phyloP scores from a whole-genome alignment of 2,797 vertebrate genomes.

The Salmo trutta region DNA sequence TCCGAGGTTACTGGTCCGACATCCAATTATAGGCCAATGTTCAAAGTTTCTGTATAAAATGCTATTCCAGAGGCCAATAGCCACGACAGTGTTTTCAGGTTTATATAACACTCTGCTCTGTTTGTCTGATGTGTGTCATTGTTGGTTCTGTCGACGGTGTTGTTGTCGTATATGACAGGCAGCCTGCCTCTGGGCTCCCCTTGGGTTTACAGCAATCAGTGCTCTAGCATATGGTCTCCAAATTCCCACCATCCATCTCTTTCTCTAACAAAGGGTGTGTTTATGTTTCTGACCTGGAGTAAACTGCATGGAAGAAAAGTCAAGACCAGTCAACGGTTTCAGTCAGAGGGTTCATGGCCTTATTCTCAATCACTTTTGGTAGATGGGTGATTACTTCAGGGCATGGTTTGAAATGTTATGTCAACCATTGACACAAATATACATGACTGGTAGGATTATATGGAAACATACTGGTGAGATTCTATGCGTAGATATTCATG shows the following conservation, averaged over 20 bases:
- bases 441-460: not conserved
- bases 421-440: slow-evolving; percentile 4
- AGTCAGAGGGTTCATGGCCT: slow-evolving; percentile 31
- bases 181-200: slow-evolving; percentile 30
- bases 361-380: slow-evolving; percentile 20
- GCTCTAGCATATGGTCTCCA: slow-evolving; percentile 50
- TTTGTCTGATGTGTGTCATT: slow-evolving; percentile 1
- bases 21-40: not conserved
- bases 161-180: not conserved
- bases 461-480: not conserved
- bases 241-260: slow-evolving; percentile 46
- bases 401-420: not conserved
- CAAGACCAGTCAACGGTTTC: slow-evolving; percentile 33
- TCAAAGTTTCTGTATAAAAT: not conserved
- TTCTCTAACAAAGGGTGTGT: slow-evolving; percentile 40
- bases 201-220: slow-evolving; percentile 52
- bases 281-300: slow-evolving; percentile 42
- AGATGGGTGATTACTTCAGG: slow-evolving; percentile 9
- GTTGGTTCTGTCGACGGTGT: not conserved
- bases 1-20: not conserved
- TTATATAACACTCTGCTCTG: not conserved
- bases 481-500: slow-evolving; percentile 11
- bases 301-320: slow-evolving; percentile 38
- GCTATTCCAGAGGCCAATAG: not conserved
- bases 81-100: not conserved